A percentile compares a stretch with the other conserved stretches of the same genome.
These are phyloP conservation scores for Stenoptilia bipunctidactyla DNA, from an alignment of 2,888 invertebrate genomes.

Conservation along the genomic window DNA sequence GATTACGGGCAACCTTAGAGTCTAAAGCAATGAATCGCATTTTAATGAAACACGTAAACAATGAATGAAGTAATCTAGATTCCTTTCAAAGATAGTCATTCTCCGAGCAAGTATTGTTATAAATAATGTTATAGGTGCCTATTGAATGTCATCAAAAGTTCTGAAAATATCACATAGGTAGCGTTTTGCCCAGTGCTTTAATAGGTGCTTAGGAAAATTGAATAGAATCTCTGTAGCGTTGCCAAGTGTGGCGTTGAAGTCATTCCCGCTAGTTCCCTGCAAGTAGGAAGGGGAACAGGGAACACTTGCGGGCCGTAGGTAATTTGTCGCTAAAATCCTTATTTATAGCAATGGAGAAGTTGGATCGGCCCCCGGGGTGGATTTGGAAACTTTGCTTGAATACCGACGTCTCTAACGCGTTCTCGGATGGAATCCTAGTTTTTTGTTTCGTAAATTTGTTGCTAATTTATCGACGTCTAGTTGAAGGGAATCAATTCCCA, in stretches of 20 bases:
- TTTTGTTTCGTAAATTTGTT: conserved; percentile 36
- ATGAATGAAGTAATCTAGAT: no score
- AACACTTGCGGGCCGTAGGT: conserved; percentile 53
- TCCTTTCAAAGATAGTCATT: no score
- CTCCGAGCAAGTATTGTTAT: no score
- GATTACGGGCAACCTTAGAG: no score
- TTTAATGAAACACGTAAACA: no score
- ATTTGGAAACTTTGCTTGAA: conserved; percentile 60
- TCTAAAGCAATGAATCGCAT: no score
- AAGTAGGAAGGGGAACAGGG: conserved; percentile 51
- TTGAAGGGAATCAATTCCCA: conserved; percentile 47
- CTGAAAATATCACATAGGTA: no score
- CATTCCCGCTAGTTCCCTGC: conserved; percentile 44
- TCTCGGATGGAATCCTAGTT: conserved; percentile 61
- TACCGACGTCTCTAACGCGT: conserved; percentile 63
- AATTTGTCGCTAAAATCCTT: conserved; percentile 70
- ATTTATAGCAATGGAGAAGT: conserved; percentile 66
- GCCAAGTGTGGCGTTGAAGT: conserved; percentile 23
- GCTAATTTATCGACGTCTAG: conserved; percentile 49
- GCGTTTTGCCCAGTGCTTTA: no score
- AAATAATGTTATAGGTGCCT: no score
- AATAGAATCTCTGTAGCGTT: conserved; percentile 23
- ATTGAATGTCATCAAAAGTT: no score
- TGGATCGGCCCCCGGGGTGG: conserved; percentile 62
- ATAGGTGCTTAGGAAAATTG: conserved; percentile 15